phyloP scores from a whole-genome alignment of 1,140 invertebrate genomes.

The Zaprionus kolodkinae region DNA sequence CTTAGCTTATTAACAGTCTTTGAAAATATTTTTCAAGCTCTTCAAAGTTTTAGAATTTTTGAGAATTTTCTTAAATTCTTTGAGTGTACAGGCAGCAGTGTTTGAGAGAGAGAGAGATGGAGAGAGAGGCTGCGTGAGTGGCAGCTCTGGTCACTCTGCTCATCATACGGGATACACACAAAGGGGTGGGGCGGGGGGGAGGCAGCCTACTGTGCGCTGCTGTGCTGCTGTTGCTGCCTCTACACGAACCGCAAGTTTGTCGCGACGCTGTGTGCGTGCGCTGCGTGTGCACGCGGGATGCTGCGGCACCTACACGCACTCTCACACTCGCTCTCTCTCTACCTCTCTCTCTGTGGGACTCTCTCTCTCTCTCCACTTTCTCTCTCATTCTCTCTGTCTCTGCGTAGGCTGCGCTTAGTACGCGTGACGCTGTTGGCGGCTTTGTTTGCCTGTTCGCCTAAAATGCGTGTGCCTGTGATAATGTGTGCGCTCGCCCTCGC shows the following conservation, averaged over 20 bases:
- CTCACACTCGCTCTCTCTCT: constrained; percentile 3
- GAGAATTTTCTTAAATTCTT: not conserved
- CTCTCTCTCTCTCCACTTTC: constrained; percentile 1
- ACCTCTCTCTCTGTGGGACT: not conserved
- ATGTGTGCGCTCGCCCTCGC: constrained; percentile 50
- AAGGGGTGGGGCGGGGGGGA: not conserved
- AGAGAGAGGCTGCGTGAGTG: not conserved
- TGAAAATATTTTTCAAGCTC: no score
- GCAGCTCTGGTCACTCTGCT: not conserved
- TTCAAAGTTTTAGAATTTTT: not conserved
- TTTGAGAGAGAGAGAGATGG: constrained; percentile 3
- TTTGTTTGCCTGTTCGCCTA: constrained; percentile 77
- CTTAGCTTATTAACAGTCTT: no score
- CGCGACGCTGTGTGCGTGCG: constrained; percentile 52
- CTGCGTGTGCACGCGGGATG: constrained; percentile 9
- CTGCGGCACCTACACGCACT: constrained; percentile 8
- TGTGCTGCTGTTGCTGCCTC: constrained; percentile 58
- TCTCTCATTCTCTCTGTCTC: not conserved
- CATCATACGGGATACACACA: constrained; percentile 7
- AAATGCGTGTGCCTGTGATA: constrained; percentile 82
- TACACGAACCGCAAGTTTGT: constrained; percentile 68
- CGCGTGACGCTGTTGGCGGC: constrained; percentile 55
- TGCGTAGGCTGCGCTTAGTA: constrained; percentile 53
- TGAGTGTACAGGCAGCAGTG: not conserved
- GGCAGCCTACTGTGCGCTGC: constrained; percentile 34